phyloP scores from a whole-genome alignment of 2,113 vertebrate species.

The Cryptotis parvus region DNA sequence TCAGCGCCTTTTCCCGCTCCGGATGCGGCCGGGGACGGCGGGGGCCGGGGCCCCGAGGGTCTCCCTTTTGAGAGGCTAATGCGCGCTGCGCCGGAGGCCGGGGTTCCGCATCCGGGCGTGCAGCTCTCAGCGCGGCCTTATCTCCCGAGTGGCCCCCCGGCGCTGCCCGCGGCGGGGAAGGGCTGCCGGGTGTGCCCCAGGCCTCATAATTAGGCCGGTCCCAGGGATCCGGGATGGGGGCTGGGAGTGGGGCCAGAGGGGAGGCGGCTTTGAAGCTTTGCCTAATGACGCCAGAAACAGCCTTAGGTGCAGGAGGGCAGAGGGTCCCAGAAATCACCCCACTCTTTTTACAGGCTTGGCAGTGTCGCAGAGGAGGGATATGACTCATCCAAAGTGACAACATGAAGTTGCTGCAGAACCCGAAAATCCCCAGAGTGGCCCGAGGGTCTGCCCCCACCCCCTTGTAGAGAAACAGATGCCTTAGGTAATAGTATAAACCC shows the following conservation, averaged over 20 bases:
- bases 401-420: background rate
- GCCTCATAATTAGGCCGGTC: constrained; percentile 19
- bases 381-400: constrained; percentile 63
- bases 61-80: constrained; percentile 35
- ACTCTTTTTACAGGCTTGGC: background rate
- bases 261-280: constrained; percentile 23
- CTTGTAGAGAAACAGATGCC: background rate
- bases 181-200: constrained; percentile 14
- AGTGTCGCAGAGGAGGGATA: constrained; percentile 48
- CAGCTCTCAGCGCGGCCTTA: background rate
- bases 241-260: background rate
- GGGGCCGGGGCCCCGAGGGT: background rate
- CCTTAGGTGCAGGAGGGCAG: background rate
- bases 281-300: constrained; percentile 1
- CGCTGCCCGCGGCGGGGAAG: background rate
- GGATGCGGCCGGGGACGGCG: background rate
- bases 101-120: background rate
- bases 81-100: background rate
- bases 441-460: background rate
- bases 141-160: background rate
- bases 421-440: background rate
- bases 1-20: background rate
- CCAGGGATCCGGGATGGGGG: background rate
- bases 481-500: background rate
- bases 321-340: constrained; percentile 19